phyloP scores from a whole-genome alignment of 1,140 invertebrate species.

The Drosophila pseudoananassae region DNA sequence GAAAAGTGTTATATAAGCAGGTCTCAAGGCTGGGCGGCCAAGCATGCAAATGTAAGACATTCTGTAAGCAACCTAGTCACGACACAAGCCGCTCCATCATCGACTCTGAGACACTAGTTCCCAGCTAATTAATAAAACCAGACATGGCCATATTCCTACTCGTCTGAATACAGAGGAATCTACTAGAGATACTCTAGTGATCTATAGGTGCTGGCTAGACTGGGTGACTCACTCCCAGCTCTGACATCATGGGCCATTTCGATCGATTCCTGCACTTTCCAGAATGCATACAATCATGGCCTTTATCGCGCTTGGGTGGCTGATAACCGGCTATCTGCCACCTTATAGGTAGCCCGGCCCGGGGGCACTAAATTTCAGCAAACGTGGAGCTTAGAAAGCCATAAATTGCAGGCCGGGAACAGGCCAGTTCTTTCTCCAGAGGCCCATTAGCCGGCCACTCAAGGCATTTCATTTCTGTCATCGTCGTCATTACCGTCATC shows the following conservation, averaged over 20 bases:
- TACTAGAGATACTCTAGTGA: too few species aligned
- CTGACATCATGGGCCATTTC: slow-evolving; percentile 43
- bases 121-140: slow-evolving; percentile 74
- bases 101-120: slow-evolving; percentile 33
- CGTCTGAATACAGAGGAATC: neutral
- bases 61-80: slow-evolving; percentile 40
- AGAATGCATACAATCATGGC: slow-evolving; percentile 33
- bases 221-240: slow-evolving; percentile 14
- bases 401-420: slow-evolving; percentile 57
- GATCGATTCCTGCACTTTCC: slow-evolving; percentile 42
- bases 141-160: slow-evolving; percentile 12
- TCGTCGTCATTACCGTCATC: slow-evolving; percentile 14
- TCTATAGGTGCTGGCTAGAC: neutral
- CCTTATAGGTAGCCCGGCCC: slow-evolving; percentile 19
- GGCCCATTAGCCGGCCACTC: slow-evolving; percentile 40
- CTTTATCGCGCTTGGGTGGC: slow-evolving; percentile 21
- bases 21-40: slow-evolving; percentile 35
- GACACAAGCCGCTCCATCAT: slow-evolving; percentile 35
- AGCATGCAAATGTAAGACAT: slow-evolving; percentile 49
- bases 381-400: slow-evolving; percentile 6
- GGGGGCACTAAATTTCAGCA: too few species aligned
- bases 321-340: slow-evolving; percentile 50
- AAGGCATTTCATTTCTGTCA: slow-evolving; percentile 52
- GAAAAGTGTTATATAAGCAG: slow-evolving; percentile 38
- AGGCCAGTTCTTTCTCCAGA: slow-evolving; percentile 44